Evolutionary conservation across 2,888 invertebrate species (phyloP).

Genomic region (Bibio marci): DNA sequence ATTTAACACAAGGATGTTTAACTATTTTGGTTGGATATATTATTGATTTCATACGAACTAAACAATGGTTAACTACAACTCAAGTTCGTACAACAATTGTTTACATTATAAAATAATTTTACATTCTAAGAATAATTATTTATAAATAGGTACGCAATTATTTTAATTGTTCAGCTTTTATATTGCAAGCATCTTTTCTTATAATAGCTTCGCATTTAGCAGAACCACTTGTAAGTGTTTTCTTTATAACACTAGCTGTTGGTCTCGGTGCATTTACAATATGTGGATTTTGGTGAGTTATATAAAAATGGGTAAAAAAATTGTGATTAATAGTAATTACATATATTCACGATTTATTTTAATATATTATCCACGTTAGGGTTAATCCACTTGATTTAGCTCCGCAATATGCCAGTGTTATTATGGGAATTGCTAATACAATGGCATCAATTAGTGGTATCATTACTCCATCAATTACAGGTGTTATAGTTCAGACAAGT

Average conservation of each 20-base stretch:
- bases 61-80: constrained; percentile 49
- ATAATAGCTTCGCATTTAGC: constrained; percentile 58
- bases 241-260: constrained; percentile 74
- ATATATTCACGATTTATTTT: too few species aligned
- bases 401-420: constrained; percentile 74
- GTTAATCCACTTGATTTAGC: constrained; percentile 76
- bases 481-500: constrained; percentile 55
- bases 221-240: constrained; percentile 49
- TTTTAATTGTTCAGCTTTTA: constrained; percentile 58
- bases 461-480: constrained; percentile 66
- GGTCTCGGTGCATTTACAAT: constrained; percentile 85
- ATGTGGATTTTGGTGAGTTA: constrained; percentile 53
- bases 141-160: constrained; percentile 32
- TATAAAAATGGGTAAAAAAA: too few species aligned
- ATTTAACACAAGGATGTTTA: constrained; percentile 70
- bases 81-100: too few species aligned
- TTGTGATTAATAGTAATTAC: too few species aligned
- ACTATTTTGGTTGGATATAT: constrained; percentile 65
- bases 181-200: constrained; percentile 73
- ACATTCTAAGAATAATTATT: too few species aligned
- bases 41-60: constrained; percentile 59
- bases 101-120: too few species aligned
- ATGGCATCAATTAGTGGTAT: constrained; percentile 83
- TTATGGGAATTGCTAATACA: constrained; percentile 86
- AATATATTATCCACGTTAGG: too few species aligned